A percentile compares a stretch with the other conserved stretches of the same genome.
phyloP scores from a whole-genome alignment of 2,113 vertebrate species.

The Nansenia antarctica region DNA sequence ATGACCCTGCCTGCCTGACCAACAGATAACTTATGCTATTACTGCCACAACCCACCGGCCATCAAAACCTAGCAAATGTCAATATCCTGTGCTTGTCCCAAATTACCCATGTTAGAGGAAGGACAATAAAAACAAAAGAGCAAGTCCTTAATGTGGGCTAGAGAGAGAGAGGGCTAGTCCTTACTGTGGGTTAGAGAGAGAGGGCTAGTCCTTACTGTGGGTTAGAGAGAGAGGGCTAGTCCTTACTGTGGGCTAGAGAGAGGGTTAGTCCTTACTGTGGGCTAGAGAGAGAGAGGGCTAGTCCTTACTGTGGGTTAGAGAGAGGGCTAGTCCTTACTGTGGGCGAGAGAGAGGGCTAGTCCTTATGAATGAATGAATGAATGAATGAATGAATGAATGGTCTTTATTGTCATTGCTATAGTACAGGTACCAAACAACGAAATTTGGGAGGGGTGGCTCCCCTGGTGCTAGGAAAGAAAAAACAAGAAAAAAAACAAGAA shows the following conservation, averaged over 20 bases:
- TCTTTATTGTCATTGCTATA: no score
- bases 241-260: conserved; percentile 49
- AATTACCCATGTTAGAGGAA: conserved; percentile 66
- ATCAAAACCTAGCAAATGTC: conserved; percentile 67
- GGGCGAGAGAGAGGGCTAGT: conserved; percentile 20
- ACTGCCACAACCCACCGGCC: conserved; percentile 58
- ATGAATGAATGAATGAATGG: no score
- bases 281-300: conserved; percentile 9
- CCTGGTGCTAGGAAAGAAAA: no score
- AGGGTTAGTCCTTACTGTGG: no score
- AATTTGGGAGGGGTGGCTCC: no score
- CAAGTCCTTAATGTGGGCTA: conserved; percentile 70
- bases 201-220: no score
- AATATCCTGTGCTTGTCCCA: conserved; percentile 58
- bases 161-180: conserved; percentile 32
- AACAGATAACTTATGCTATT: conserved; percentile 71
- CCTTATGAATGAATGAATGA: no score
- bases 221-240: conserved; percentile 20
- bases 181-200: conserved; percentile 52
- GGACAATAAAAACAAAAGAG: conserved; percentile 65
- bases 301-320: conserved; percentile 52
- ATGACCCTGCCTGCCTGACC: conserved; percentile 60
- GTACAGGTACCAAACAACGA: no score
- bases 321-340: no score
- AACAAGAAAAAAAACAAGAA: no score